Evolutionary conservation across 2,888 invertebrate species (phyloP).

Genomic region (Mechanitis messenoides): DNA sequence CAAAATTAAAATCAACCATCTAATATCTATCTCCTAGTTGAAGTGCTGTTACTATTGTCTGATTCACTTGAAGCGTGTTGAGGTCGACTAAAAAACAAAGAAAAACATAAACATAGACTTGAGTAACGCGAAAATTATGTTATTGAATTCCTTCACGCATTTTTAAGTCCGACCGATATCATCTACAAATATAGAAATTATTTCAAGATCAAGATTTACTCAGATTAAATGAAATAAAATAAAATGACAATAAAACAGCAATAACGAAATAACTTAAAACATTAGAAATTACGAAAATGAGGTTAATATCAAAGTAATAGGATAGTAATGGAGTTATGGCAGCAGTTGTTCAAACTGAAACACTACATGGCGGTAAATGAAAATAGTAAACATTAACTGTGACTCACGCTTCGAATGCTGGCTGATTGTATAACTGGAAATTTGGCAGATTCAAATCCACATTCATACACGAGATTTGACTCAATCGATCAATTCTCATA

Average conservation of each 20-base stretch:
- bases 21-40: background rate
- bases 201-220: background rate
- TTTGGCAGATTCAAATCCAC: background rate
- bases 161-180: background rate
- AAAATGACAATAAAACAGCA: background rate
- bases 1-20: background rate
- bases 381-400: slow-evolving; percentile 40
- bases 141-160: background rate
- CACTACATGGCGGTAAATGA: slow-evolving; percentile 41
- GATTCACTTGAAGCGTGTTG: slow-evolving; percentile 1
- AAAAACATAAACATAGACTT: slow-evolving; percentile 18
- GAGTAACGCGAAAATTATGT: slow-evolving; percentile 5
- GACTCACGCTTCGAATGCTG: slow-evolving; percentile 35
- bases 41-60: background rate
- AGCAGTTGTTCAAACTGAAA: slow-evolving; percentile 53
- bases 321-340: slow-evolving; percentile 10
- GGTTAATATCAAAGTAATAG: slow-evolving; percentile 9
- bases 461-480: background rate
- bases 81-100: slow-evolving; percentile 18
- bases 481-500: background rate
- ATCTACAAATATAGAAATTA: background rate
- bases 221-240: background rate
- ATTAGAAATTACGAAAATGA: slow-evolving; percentile 7
- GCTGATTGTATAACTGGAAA: slow-evolving; percentile 5
- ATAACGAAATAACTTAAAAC: slow-evolving; percentile 3